Base-by-base conservation (phyloP, 2,888 invertebrate genomes). In the Ophion slaviceki region DNA sequence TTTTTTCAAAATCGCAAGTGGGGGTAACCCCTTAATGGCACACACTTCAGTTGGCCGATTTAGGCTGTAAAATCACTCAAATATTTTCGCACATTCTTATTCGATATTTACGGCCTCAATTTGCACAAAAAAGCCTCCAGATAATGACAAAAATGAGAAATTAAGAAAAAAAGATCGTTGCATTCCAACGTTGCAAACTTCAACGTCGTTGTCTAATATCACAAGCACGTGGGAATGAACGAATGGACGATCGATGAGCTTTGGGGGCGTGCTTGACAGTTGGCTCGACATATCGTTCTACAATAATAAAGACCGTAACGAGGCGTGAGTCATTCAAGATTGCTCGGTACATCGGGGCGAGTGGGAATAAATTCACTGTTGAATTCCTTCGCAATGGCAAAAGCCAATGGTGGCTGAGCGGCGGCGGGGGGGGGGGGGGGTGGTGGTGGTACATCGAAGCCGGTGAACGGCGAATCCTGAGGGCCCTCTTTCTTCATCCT, bases 291-390 rank as follows among this genome's bases (percentile, higher is more conserved):
- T 67, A 53, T 32, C 77, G 47, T 36, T 32, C 24, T 62, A 45
- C 47, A 36, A 70, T 45, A 61, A 40, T 68, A 76, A 71, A 70
- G 47, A 66, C 71, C 24, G 67, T 66, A 67, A 72, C 84, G 80
- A 84, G 66, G 77, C 75, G 85, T 85, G 85, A 85, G 85, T 85
- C 85, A 85, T 78, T 78, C 84, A 67, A 57, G 72, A 64, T 70
- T 68, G 68, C 74, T 81, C 80, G 53, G 70, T 67, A 59, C 68
- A 7, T 17, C 40, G 74, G 45, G 64, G 32, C 70, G 71, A 74
- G 28, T 20, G 53, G 40, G 68, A 82, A 64, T 64, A 47, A 66
- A 74, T 74, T 68, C 68, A 77, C 59, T 59, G 74, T 66, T 8
- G 68, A 71, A 78, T 76, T 75, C 75, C 68, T 57, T 57, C 32